phyloP scores from a whole-genome alignment of 2,888 invertebrate genomes.

The Oeneis ivallda region DNA sequence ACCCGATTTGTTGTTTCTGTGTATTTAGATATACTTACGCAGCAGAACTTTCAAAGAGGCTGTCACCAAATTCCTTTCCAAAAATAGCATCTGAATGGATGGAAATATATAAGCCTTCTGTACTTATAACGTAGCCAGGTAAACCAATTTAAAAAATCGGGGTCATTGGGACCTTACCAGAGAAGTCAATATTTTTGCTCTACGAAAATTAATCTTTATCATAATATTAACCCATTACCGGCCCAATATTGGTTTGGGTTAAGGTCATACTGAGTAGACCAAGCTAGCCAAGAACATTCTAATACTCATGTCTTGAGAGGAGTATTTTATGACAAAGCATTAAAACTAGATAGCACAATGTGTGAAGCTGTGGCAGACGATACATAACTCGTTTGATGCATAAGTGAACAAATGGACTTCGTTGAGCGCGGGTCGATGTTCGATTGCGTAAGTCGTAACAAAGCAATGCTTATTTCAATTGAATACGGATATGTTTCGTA shows the following conservation, averaged over 20 bases:
- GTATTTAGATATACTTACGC: neutral
- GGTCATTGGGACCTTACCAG: no score
- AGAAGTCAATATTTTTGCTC: no score
- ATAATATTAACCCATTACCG: neutral
- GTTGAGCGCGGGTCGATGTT: constrained; percentile 67
- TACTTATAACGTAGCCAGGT: no score
- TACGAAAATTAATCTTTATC: no score
- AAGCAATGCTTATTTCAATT: constrained; percentile 77
- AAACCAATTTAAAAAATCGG: no score
- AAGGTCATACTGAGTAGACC: no score
- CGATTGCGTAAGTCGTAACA: constrained; percentile 64
- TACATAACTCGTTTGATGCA: constrained; percentile 72
- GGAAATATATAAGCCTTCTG: no score
- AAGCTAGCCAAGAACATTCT: no score
- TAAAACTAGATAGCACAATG: constrained; percentile 48
- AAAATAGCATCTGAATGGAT: neutral
- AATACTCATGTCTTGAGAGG: neutral
- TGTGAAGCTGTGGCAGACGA: constrained; percentile 46
- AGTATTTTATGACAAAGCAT: constrained; percentile 6
- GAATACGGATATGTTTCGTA: constrained; percentile 63
- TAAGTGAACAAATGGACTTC: constrained; percentile 71
- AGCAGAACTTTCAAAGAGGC: neutral
- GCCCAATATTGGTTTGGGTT: no score
- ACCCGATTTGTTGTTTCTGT: neutral
- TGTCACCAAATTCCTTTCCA: neutral